Percentiles rank a stretch among this genome's conserved stretches.
phyloP scores from a whole-genome alignment of 1,140 invertebrate genomes.

The Danaus plexippus region DNA sequence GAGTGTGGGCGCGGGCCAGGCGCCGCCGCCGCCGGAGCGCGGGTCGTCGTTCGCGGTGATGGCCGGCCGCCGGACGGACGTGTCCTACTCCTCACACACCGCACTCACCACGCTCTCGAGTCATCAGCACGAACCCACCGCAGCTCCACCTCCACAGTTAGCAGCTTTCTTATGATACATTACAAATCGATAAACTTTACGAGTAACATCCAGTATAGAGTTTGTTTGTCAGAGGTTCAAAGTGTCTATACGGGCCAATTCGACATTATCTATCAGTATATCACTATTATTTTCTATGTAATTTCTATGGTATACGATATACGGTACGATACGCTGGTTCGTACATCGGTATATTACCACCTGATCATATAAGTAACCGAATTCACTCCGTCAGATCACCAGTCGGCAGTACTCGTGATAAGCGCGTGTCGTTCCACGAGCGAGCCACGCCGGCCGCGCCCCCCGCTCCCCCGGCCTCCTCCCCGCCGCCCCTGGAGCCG shows the following conservation, averaged over 20 bases:
- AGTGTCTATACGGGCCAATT: no score
- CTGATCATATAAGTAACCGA: neutral
- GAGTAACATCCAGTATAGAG: no score
- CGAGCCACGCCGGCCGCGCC: slow-evolving; percentile 36
- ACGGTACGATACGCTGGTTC: neutral
- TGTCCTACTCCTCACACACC: slow-evolving; percentile 18
- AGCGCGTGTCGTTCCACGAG: slow-evolving; percentile 84
- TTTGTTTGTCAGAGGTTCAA: no score
- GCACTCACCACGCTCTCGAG: slow-evolving; percentile 22
- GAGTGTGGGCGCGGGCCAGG: slow-evolving; percentile 22
- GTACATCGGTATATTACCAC: neutral
- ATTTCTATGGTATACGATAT: no score
- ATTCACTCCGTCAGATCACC: slow-evolving; percentile 30
- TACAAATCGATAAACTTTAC: neutral
- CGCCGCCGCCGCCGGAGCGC: slow-evolving; percentile 82
- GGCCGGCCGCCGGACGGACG: slow-evolving; percentile 62
- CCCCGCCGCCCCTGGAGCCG: slow-evolving; percentile 32
- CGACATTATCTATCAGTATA: no score
- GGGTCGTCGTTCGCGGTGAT: slow-evolving; percentile 87
- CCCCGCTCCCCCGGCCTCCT: slow-evolving; percentile 42
- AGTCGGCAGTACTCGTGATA: slow-evolving; percentile 41
- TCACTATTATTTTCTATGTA: neutral
- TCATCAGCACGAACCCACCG: slow-evolving; percentile 19
- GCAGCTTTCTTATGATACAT: slow-evolving; percentile 9
- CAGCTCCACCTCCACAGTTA: slow-evolving; percentile 33